A percentile compares a stretch with the other conserved stretches of the same genome.
These are phyloP conservation scores for Tanytarsus gracilentus DNA, from an alignment of 2,888 invertebrate genomes.

Conservation along the genomic window DNA sequence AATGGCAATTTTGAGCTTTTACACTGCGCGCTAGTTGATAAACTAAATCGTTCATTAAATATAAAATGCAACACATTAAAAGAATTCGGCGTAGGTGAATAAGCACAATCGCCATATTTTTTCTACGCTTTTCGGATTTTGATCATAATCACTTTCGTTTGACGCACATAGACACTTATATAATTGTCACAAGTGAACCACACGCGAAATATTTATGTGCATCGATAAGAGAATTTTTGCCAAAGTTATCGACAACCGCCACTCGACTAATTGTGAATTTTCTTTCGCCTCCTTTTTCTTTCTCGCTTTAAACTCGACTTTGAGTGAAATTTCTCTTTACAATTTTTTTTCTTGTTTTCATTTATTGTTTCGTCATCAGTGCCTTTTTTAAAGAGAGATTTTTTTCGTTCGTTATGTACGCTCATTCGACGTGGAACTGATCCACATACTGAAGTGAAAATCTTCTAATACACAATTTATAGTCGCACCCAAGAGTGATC, in stretches of 20 bases:
- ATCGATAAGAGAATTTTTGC: background rate
- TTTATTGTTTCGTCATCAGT: no score
- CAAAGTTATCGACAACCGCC: constrained; percentile 8
- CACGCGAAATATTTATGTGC: no score
- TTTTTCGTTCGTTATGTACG: background rate
- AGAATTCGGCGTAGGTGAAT: constrained; percentile 41
- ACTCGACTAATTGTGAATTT: background rate
- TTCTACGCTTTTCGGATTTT: background rate
- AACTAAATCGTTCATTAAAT: constrained; percentile 34
- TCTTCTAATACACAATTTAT: background rate
- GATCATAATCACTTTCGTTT: background rate
- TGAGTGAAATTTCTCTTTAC: no score
- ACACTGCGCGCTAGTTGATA: background rate
- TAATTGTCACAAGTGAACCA: background rate
- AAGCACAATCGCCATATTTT: constrained; percentile 38
- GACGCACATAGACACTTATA: background rate
- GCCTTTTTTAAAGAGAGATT: background rate
- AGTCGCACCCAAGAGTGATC: background rate
- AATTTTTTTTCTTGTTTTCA: constrained; percentile 4
- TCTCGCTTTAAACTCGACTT: constrained; percentile 6
- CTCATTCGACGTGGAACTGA: constrained; percentile 1
- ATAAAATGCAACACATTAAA: constrained; percentile 39
- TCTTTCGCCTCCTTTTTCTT: background rate
- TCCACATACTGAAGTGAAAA: constrained; percentile 5
- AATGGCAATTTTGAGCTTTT: background rate